Base-by-base conservation (phyloP, 2,797 vertebrate species). In the Hypotaenidia okinawae region DNA sequence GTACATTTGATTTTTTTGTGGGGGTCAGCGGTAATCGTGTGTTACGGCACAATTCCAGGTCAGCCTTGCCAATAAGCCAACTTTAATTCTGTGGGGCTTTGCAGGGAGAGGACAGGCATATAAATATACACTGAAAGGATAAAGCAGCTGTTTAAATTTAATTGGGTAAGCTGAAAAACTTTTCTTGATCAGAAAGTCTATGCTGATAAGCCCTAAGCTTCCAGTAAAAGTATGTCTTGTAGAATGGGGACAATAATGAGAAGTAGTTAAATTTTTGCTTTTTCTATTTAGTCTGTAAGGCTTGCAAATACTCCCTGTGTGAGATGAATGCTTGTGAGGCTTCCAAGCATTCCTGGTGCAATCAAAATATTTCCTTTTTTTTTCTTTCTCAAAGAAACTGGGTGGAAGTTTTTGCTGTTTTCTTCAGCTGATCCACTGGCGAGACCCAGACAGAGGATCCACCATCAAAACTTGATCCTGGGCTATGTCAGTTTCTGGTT, bases 141-240 rank as follows among this genome's bases (percentile, higher is more conserved):
- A 69, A 90, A 83, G 8, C 22, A 69, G 35, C 51, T 74, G 16
- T 67, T 89, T 58, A 39, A 52, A 66, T 62, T 84, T 91, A 89
- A 77, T 77, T 72, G 16, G 1, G 18, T 68, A 68, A 88, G 45
- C 55, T 93, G 66, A 78, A 85, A 85, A 78, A 73, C 41, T 74
- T 92, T 39, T 89, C 28, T 63, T 87, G 30, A 80, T 83, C 43
- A 47, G 76, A 90, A 95, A 87, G 43, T 59, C 83, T 69, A 32
- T 13, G 43, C 58, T n/a, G 57, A 15, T 89, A 94, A 92, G 13
- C 77, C 94, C 62, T 77, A 61, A 90, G 43, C 33, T 85, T 54
- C 62, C 37, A 77, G 72, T 73, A 95, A 92, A 95, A 90, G 64
- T 87, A 74, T 72, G 81, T 72, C 77, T 93, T 95, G 51, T 61